Evolutionary conservation across 2,113 vertebrate genomes (phyloP).

Genomic region (Sula dactylatra): DNA sequence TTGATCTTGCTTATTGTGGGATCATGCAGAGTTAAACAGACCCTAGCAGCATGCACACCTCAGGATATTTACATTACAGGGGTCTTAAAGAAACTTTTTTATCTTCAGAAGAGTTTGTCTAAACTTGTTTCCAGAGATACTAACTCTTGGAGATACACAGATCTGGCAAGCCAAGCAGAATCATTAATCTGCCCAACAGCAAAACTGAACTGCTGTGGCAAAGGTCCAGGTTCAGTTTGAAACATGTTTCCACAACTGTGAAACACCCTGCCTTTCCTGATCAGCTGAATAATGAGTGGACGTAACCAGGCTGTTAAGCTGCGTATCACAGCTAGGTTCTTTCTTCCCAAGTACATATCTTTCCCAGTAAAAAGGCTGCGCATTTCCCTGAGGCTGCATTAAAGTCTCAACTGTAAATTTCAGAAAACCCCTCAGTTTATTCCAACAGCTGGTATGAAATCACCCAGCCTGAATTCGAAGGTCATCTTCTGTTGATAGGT

Average conservation of each 20-base stretch:
- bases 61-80: neutral
- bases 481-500: neutral
- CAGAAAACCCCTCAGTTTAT: neutral
- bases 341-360: neutral
- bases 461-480: neutral
- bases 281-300: neutral
- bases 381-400: neutral
- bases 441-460: neutral
- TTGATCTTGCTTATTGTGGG: neutral
- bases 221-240: constrained; percentile 30
- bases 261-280: neutral
- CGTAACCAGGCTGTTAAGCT: neutral
- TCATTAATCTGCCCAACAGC: constrained; percentile 65
- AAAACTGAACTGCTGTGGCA: constrained; percentile 38
- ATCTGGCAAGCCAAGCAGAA: constrained; percentile 27
- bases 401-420: neutral
- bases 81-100: neutral
- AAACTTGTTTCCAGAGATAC: constrained; percentile 51
- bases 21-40: neutral
- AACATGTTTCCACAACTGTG: constrained; percentile 21
- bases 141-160: neutral
- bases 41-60: neutral
- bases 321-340: neutral
- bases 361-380: accelerated
- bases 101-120: constrained; percentile 50